Conservation (phyloP, 2,888 invertebrate species). For the Ecdyonurus torrentis region DNA sequence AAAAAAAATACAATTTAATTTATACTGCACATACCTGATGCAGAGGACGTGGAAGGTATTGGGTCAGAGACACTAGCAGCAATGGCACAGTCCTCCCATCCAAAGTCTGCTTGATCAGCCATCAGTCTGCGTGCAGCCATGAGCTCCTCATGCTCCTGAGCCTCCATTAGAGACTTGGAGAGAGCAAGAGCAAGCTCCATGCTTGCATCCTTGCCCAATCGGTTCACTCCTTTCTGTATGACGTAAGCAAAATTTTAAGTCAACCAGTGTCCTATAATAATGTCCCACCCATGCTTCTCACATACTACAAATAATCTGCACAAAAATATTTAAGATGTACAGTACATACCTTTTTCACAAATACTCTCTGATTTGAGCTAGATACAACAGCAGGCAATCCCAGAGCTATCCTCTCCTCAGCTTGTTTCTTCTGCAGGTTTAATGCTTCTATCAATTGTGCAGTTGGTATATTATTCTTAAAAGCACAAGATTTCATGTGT, state of each 20-base stretch:
- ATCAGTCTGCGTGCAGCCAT: constrained; percentile 21
- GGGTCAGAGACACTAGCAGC: neutral
- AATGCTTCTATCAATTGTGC: constrained; percentile 24
- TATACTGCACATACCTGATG: neutral
- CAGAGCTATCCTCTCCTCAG: constrained; percentile 24
- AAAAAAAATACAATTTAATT: neutral
- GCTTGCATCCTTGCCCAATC: constrained; percentile 20
- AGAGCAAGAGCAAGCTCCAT: constrained; percentile 28
- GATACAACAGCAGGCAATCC: constrained; percentile 20
- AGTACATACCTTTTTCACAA: neutral
- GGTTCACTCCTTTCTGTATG: neutral
- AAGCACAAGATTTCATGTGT: constrained; percentile 27
- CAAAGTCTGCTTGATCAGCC: constrained; percentile 8
- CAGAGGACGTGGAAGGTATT: neutral
- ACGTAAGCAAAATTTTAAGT: neutral
- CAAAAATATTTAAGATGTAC: neutral
- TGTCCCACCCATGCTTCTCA: too few species aligned
- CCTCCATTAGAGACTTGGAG: constrained; percentile 28
- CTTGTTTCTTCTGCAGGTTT: constrained; percentile 26
- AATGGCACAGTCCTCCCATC: neutral
- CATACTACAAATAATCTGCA: neutral
- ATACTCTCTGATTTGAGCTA: neutral
- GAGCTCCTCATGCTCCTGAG: constrained; percentile 20
- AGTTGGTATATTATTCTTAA: constrained; percentile 23
- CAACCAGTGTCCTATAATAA: too few species aligned